phyloP scores from a whole-genome alignment of 35 echinoderm and acorn worm species.

The Eucidaris tribuloides region DNA sequence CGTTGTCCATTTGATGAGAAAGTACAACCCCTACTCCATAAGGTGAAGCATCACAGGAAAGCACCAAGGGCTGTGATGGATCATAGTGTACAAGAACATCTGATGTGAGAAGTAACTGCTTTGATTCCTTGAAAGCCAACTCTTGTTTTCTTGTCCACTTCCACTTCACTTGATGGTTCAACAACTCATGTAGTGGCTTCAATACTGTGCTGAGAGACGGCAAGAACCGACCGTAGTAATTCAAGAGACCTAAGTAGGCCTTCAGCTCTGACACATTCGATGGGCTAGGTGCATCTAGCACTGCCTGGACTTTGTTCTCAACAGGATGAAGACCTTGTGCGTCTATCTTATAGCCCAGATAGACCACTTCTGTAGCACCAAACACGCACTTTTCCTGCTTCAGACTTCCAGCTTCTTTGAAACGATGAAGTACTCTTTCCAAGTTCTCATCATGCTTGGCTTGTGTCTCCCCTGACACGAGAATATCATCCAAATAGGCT shows the following conservation, averaged over 20 bases:
- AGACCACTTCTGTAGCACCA: constrained; percentile 3
- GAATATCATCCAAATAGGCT: constrained; percentile 46
- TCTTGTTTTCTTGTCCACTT: constrained; percentile 22
- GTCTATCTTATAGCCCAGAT: constrained; percentile 45
- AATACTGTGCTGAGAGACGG: neutral
- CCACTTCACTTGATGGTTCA: neutral
- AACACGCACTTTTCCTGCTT: constrained; percentile 59
- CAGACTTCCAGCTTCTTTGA: constrained; percentile 32
- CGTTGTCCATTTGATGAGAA: neutral
- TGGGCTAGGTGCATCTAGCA: constrained; percentile 29
- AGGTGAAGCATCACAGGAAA: constrained; percentile 56
- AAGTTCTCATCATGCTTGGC: constrained; percentile 21
- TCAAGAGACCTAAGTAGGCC: constrained; percentile 52
- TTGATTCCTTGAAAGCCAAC: constrained; percentile 33
- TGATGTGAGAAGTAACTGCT: constrained; percentile 35
- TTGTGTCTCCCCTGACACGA: constrained; percentile 32
- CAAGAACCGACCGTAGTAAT: constrained; percentile 56
- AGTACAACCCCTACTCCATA: constrained; percentile 65
- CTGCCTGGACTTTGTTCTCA: constrained; percentile 36
- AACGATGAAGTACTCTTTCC: neutral
- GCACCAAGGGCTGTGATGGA: neutral
- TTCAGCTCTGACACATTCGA: constrained; percentile 44
- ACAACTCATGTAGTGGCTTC: constrained; percentile 9
- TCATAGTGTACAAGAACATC: constrained; percentile 59
- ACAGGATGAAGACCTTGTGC: constrained; percentile 29